Base-by-base conservation (phyloP, 2,797 vertebrate genomes). In the Hephaestus fuliginosus region DNA sequence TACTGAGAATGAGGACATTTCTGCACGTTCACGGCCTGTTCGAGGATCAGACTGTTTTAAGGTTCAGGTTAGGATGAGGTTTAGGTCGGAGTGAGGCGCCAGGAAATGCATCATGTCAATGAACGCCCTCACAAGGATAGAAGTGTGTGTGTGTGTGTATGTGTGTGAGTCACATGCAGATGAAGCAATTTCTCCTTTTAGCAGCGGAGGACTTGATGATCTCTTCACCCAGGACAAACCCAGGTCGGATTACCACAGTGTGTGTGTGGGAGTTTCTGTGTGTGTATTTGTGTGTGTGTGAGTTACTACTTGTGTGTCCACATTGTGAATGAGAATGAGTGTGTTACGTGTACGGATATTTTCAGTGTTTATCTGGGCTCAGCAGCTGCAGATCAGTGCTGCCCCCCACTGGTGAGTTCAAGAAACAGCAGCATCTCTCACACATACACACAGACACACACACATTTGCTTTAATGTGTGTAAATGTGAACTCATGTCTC, bases 141-240 rank as follows among this genome's bases (percentile, higher is more conserved):
- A 25, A 25, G 25, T 25, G 25, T 25, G 25, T 25, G 25, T 25
- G 25, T 25, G 25, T 25, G 25, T 25, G 25, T 25, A 2, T 25
- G 22, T 28, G 49, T 33, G 18, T 12, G 30, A 60, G 39, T 83
- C 84, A 86, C 82, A 89, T 81, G 84, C 64, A 77, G 62, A 79
- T 88, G 80, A 83, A 79, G 83, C 75, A 68, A 74, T 67, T 60
- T 72, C 79, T 70, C 4, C 46, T 85, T 86, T 86, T 88, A 89
- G 80, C 85, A 15, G 43, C 7, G 0, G 10, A 57, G 62, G 15
- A 70, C 70, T 30, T 11, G 20, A n/a, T 69, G 74, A 84, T 57
- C 81, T 76, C 48, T 20, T 79, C 48, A 77, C 60, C 83, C 25
- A 0, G 5, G 2, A 79, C 61, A 70, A 70, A 67, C 69, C 56